phyloP scores from a whole-genome alignment of 2,888 invertebrate genomes.

The Trissolcus brochymenae region DNA sequence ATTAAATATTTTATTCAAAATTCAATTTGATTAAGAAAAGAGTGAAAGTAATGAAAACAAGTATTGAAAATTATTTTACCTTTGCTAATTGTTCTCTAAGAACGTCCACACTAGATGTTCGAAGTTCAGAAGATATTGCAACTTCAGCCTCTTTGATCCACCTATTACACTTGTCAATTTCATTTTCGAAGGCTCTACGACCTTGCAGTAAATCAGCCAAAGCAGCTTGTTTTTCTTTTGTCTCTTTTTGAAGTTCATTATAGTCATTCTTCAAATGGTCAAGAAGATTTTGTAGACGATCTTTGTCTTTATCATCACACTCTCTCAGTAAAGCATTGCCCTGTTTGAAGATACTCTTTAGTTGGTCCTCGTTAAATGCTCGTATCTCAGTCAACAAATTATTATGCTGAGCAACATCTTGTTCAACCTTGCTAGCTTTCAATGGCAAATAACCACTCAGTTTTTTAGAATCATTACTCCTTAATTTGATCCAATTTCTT shows the following conservation, averaged over 20 bases:
- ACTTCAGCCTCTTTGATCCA: conserved; percentile 96
- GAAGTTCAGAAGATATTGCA: conserved; percentile 87
- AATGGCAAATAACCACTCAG: conserved; percentile 87
- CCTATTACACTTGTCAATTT: conserved; percentile 87
- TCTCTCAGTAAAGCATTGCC: conserved; percentile 87
- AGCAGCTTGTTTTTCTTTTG: conserved; percentile 84
- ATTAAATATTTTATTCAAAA: neutral
- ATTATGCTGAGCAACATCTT: conserved; percentile 86
- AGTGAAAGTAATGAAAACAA: neutral
- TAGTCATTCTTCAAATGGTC: conserved; percentile 85
- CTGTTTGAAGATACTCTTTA: conserved; percentile 86
- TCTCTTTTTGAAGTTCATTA: conserved; percentile 84
- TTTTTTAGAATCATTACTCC: conserved; percentile 86
- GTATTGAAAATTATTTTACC: conserved; percentile 65
- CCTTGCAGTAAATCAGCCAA: conserved; percentile 86
- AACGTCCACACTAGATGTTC: conserved; percentile 87
- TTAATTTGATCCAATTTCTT: conserved; percentile 87
- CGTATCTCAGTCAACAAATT: conserved; percentile 86
- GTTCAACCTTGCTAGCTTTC: conserved; percentile 88
- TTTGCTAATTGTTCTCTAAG: conserved; percentile 92
- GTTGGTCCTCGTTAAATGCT: conserved; percentile 85
- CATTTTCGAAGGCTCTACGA: conserved; percentile 88
- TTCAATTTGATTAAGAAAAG: conserved; percentile 62
- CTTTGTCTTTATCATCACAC: conserved; percentile 84
- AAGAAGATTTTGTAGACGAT: conserved; percentile 81